Base-by-base conservation (phyloP, 2,113 vertebrate genomes). In the Catagonus wagneri region DNA sequence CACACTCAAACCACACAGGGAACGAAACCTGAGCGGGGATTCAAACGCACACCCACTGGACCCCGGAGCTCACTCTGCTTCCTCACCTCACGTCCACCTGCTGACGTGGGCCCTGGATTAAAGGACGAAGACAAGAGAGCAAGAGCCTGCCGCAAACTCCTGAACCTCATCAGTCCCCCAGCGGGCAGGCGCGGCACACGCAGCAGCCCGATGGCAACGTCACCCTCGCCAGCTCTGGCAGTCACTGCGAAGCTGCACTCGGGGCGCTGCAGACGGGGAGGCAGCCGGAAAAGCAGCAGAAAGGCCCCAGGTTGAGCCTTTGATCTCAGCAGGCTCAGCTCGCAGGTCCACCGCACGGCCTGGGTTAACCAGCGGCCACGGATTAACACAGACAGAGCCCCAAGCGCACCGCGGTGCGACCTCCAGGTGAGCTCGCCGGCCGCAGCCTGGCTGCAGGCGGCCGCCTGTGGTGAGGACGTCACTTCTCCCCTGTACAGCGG, bases 271-370 rank as follows among this genome's bases (percentile, higher is more conserved):
- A 68, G 69, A 69, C 63, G 88, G 71, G 16, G 85, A 95, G 90
- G 85, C 63, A 76, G 83, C 84, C 95, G 89, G 71, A 79, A 80
- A 97, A 97, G 96, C 96, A 85, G 81, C 92, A 90, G 97, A 92
- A 96, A 95, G 65, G 27, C 69, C 95, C 89, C 2, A 79, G 79
- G 89, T 74, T 56, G 87, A 88, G 65, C 93, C 94, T 98, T 98
- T 97, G 98, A 97, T 96, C 93, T 97, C 56, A 9, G 88, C 94
- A 68, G 44, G 76, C 89, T 96, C 93, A 79, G 94, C 96, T 94
- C 95, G 72, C 87, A 96, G 44, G 76, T 85, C 96, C 86, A 27
- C 69, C 2, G 60, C 69, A 94, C 97, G 32, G 90, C 89, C n/a
- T 1, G 4, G 83, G 22, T 96, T 97, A 95, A 96, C 66, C 69